phyloP scores from a whole-genome alignment of 2,113 vertebrate species.

The Myxocyprinus asiaticus region DNA sequence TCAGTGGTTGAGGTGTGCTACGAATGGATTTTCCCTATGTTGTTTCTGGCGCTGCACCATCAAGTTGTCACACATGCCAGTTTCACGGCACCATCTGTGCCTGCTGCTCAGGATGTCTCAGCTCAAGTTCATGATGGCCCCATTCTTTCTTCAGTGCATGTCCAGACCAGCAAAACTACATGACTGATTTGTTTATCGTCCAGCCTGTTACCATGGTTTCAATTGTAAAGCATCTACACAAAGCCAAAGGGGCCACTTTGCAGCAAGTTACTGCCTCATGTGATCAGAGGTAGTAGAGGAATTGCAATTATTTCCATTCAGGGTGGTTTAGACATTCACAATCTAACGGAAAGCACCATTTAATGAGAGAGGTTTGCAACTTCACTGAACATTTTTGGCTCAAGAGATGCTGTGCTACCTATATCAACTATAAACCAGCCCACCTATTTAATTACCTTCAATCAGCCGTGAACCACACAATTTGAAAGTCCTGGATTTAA shows the following conservation, averaged over 20 bases:
- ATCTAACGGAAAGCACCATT: not conserved
- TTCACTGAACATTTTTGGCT: not conserved
- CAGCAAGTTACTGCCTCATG: not conserved
- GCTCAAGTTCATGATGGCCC: constrained; percentile 15
- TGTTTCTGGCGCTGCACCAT: constrained; percentile 13
- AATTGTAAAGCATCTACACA: not conserved
- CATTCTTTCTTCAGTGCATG: not conserved
- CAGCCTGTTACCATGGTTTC: not conserved
- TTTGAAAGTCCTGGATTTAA: constrained; percentile 29
- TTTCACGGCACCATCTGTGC: constrained; percentile 19
- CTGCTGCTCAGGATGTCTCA: constrained; percentile 14
- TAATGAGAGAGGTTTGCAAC: not conserved
- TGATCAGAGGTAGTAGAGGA: not conserved
- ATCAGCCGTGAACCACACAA: constrained; percentile 18
- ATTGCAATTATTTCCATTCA: not conserved
- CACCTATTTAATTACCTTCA: constrained; percentile 33
- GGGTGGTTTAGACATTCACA: not conserved
- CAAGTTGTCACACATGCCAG: constrained; percentile 12
- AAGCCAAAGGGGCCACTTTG: constrained; percentile 26
- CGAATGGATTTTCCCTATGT: constrained; percentile 28
- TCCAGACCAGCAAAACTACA: not conserved
- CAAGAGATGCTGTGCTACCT: constrained; percentile 5
- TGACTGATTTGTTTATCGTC: not conserved
- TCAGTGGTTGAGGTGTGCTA: constrained; percentile 28
- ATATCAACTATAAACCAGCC: constrained; percentile 7